Conservation (phyloP, 2,888 invertebrate genomes). For the Mythimna loreyi region DNA sequence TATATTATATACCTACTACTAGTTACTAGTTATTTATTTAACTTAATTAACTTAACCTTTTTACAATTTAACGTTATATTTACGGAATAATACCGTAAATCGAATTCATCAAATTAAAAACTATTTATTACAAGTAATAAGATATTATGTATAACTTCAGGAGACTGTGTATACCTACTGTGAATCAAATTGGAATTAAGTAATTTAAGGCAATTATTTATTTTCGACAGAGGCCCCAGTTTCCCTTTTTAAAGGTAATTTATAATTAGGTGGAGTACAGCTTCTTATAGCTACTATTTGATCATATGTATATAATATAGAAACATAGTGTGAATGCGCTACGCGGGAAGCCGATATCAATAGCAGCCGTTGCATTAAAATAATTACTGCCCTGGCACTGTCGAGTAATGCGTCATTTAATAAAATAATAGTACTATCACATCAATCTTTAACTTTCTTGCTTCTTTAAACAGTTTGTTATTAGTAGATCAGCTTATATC, state of each 20-base stretch:
- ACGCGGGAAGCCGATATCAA: conserved; percentile 78
- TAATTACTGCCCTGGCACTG: conserved; percentile 82
- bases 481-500: conserved; percentile 68
- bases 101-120: not conserved
- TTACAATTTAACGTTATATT: conserved; percentile 13
- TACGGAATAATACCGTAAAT: not conserved
- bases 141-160: conserved; percentile 7
- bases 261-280: conserved; percentile 81
- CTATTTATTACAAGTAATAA: conserved; percentile 16
- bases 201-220: conserved; percentile 76
- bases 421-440: conserved; percentile 68
- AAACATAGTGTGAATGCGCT: conserved; percentile 79
- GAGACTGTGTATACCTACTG: conserved; percentile 31
- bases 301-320: conserved; percentile 71
- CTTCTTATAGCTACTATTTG: conserved; percentile 82
- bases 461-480: conserved; percentile 72
- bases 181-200: conserved; percentile 45
- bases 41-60: not conserved
- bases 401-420: conserved; percentile 73
- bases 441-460: conserved; percentile 75
- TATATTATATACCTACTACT: not conserved
- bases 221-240: conserved; percentile 89
- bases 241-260: conserved; percentile 90
- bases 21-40: conserved; percentile 10
- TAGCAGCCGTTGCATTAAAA: conserved; percentile 77